Percentiles rank a stretch among this genome's conserved stretches.
These are phyloP conservation scores for Pocillopora meandrina DNA, from an alignment of 92 coral and sea anemone genomes.

Conservation along the genomic window DNA sequence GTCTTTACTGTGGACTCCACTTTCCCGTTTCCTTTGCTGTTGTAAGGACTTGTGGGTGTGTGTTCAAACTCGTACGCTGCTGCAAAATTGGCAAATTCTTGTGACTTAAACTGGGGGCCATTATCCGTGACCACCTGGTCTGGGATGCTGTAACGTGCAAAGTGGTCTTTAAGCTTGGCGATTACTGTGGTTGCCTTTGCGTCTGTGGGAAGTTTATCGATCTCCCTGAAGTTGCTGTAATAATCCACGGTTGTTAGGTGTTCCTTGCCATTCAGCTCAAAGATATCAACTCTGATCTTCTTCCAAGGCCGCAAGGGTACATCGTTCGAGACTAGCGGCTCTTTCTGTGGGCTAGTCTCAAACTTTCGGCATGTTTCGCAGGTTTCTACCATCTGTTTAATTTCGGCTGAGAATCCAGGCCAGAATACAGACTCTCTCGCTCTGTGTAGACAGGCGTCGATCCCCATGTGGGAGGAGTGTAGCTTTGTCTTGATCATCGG, in stretches of 20 bases:
- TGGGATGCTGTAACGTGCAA: slow-evolving; percentile 49
- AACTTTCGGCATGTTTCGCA: slow-evolving; percentile 44
- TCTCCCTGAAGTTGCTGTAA: slow-evolving; percentile 55
- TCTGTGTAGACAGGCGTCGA: too few relatives aligned
- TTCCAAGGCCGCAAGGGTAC: slow-evolving; percentile 53
- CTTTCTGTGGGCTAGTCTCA: slow-evolving; percentile 43
- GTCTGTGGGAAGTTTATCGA: slow-evolving; percentile 37
- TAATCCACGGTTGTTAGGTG: slow-evolving; percentile 48
- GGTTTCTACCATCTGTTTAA: slow-evolving; percentile 29
- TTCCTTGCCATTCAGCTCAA: slow-evolving; percentile 17
- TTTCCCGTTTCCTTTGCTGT: slow-evolving; percentile 58
- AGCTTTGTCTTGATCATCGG: too few relatives aligned
- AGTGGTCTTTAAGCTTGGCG: slow-evolving; percentile 43
- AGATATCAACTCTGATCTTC: slow-evolving; percentile 45
- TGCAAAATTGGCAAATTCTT: slow-evolving; percentile 38
- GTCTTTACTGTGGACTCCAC: slow-evolving; percentile 44
- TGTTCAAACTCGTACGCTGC: slow-evolving; percentile 48
- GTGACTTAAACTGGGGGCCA: slow-evolving; percentile 51
- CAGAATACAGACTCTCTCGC: slow-evolving; percentile 48
- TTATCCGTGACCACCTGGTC: slow-evolving; percentile 38
- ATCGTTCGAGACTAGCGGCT: slow-evolving; percentile 41
- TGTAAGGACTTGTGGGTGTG: slow-evolving; percentile 40
- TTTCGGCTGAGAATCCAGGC: slow-evolving; percentile 53
- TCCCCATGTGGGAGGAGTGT: too few relatives aligned
- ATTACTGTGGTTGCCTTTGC: slow-evolving; percentile 25